Conservation (phyloP, 2,888 invertebrate genomes). For the Hermaeophaga mercurialis region DNA sequence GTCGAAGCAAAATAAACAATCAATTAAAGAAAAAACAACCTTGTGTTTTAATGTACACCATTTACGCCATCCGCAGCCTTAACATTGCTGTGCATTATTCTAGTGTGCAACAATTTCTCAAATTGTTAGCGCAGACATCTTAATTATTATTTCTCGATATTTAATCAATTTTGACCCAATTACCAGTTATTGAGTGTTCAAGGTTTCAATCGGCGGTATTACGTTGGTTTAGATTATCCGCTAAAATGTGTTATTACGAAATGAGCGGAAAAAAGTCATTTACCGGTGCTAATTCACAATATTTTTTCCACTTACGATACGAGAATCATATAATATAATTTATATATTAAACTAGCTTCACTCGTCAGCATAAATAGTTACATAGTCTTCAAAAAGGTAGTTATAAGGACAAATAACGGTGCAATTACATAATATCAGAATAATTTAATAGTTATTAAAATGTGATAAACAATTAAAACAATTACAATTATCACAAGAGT, state of each 20-base stretch:
- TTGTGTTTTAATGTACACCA: neutral
- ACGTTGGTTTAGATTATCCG: neutral
- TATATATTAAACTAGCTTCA: too few species aligned
- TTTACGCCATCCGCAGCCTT: constrained; percentile 1
- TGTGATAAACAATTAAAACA: too few species aligned
- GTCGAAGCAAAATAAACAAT: neutral
- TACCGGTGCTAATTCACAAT: too few species aligned
- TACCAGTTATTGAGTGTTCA: constrained; percentile 10
- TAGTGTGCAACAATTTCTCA: constrained; percentile 10
- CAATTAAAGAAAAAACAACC: constrained; percentile 8
- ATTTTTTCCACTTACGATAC: too few species aligned
- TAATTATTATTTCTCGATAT: constrained; percentile 14
- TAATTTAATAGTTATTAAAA: too few species aligned
- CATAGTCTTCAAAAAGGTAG: too few species aligned
- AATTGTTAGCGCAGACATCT: constrained; percentile 12
- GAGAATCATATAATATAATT: too few species aligned
- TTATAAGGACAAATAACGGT: too few species aligned
- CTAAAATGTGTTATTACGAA: constrained; percentile 8
- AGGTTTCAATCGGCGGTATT: constrained; percentile 9
- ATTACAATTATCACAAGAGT: too few species aligned
- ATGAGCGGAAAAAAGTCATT: too few species aligned
- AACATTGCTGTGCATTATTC: constrained; percentile 7
- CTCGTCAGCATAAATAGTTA: too few species aligned
- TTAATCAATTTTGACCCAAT: constrained; percentile 17
- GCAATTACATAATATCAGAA: too few species aligned